phyloP scores from a whole-genome alignment of 2,113 vertebrate species.

The Bombycilla garrulus region DNA sequence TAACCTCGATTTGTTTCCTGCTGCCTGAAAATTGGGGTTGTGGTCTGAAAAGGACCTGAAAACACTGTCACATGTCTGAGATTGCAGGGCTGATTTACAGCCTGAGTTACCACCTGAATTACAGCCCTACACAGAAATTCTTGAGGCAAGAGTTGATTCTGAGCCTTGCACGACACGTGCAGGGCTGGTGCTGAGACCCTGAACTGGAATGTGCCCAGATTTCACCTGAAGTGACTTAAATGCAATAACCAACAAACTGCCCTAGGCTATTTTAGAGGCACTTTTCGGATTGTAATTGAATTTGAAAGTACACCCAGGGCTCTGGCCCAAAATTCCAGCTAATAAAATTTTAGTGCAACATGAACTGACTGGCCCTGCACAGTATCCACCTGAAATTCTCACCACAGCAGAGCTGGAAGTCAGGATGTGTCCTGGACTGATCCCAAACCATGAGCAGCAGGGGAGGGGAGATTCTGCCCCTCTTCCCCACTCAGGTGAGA shows the following conservation, averaged over 20 bases:
- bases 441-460: neutral
- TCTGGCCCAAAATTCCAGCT: neutral
- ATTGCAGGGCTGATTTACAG: neutral
- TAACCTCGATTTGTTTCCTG: neutral
- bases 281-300: neutral
- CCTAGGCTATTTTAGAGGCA: neutral
- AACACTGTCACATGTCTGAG: neutral
- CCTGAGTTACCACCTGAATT: neutral
- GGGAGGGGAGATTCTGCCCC: neutral
- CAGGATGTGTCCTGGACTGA: neutral
- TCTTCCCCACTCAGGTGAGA: neutral
- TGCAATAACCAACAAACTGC: neutral
- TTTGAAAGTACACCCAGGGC: neutral
- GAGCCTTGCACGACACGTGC: fast-evolving
- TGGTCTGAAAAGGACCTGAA: neutral
- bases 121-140: neutral
- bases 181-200: neutral
- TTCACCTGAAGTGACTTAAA: neutral
- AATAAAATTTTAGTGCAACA: neutral
- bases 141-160: neutral
- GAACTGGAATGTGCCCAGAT: neutral
- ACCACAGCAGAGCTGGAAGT: neutral
- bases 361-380: neutral
- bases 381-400: neutral
- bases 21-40: neutral